Percentiles rank a stretch among this genome's conserved stretches.
These are phyloP conservation scores for Cephus spinipes DNA, from an alignment of 2,888 invertebrate genomes.

Conservation along the genomic window DNA sequence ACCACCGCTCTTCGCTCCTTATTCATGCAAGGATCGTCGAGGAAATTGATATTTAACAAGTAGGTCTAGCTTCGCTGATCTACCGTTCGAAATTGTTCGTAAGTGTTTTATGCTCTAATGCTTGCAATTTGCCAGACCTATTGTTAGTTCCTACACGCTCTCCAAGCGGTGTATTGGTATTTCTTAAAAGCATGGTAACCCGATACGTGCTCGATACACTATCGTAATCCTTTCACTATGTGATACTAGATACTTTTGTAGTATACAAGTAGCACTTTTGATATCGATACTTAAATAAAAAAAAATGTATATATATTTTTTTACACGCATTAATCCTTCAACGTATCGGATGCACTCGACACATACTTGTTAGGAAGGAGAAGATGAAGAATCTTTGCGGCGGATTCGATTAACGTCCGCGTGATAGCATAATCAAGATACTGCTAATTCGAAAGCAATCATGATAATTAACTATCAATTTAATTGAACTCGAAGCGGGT, in stretches of 20 bases:
- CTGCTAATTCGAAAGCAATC: slow-evolving; percentile 19
- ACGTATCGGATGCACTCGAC: not conserved
- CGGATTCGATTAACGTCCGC: slow-evolving; percentile 22
- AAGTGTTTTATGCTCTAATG: not conserved
- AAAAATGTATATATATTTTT: not conserved
- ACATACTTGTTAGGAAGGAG: not conserved
- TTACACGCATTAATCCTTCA: not conserved
- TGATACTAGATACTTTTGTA: not conserved
- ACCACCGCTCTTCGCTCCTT: not conserved
- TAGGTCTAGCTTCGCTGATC: not conserved
- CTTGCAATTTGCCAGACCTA: not conserved
- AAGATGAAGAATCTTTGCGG: slow-evolving; percentile 1
- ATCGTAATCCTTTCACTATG: not conserved
- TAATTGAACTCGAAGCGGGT: not conserved
- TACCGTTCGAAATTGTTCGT: not conserved
- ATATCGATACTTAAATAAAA: not conserved
- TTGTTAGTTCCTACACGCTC: not conserved
- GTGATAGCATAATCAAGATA: slow-evolving; percentile 35
- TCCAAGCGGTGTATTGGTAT: not conserved
- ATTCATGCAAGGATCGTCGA: not conserved
- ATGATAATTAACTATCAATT: not conserved
- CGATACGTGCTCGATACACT: not conserved
- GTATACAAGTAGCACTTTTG: not conserved
- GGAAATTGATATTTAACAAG: not conserved
- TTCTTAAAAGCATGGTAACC: not conserved